These are phyloP conservation scores for Phanerotoma sp. DNA, from an alignment of 2,888 invertebrate genomes.

Conservation along the genomic window DNA sequence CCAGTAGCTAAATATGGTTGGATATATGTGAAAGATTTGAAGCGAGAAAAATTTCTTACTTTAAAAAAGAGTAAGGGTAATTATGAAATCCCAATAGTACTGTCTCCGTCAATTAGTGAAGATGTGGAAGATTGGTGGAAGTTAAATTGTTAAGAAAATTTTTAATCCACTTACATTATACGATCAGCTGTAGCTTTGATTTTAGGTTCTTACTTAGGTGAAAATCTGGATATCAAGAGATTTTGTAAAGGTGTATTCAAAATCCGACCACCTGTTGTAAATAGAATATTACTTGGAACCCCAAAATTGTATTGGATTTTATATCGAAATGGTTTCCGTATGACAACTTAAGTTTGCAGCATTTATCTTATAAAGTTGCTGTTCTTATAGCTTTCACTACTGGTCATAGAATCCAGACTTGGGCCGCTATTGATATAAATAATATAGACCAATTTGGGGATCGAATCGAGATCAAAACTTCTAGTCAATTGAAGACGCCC, in stretches of 20 bases:
- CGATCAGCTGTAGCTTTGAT: conserved; percentile 24
- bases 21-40: no score
- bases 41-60: no score
- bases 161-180: conserved; percentile 9
- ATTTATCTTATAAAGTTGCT: conserved; percentile 21
- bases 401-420: conserved; percentile 31
- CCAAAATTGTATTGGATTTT: conserved; percentile 31
- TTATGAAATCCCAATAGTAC: no score
- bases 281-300: conserved; percentile 35
- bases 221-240: conserved; percentile 25
- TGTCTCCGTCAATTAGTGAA: no score
- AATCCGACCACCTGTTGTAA: conserved; percentile 28
- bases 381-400: conserved; percentile 29
- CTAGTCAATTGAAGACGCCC: conserved; percentile 27
- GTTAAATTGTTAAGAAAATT: no score
- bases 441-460: conserved; percentile 15
- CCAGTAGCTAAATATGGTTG: no score
- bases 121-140: no score
- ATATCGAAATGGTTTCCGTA: conserved; percentile 11
- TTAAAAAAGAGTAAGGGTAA: no score
- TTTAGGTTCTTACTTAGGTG: conserved; percentile 21
- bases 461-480: conserved; percentile 21
- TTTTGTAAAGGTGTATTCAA: conserved; percentile 33
- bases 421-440: conserved; percentile 13
- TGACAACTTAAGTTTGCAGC: conserved; percentile 7